These are phyloP conservation scores for Gryon sp. DNA, from an alignment of 1,140 invertebrate species.

Conservation along the genomic window DNA sequence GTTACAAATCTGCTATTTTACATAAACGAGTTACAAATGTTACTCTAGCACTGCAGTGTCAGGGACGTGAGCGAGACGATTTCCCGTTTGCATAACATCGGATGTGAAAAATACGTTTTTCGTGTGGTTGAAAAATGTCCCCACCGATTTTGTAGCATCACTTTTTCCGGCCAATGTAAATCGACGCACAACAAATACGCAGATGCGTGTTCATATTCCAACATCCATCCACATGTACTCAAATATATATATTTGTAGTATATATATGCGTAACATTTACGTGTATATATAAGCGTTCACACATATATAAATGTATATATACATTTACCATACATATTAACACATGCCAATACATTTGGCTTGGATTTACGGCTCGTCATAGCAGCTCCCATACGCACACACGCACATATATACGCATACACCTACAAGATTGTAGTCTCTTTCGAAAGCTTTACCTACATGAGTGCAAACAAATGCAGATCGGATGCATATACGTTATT, in stretches of 20 bases:
- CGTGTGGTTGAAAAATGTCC: constrained; percentile 38
- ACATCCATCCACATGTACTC: background rate
- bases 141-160: constrained; percentile 35
- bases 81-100: constrained; percentile 19
- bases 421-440: constrained; percentile 25
- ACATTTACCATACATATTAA: constrained; percentile 40
- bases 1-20: constrained; percentile 19
- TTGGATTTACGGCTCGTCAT: constrained; percentile 55
- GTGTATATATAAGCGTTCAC: no score
- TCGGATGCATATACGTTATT: constrained; percentile 68
- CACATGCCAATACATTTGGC: constrained; percentile 35
- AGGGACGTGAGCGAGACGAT: constrained; percentile 30
- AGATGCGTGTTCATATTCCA: constrained; percentile 1
- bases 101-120: constrained; percentile 55
- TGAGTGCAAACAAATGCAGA: constrained; percentile 65
- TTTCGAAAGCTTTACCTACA: constrained; percentile 61
- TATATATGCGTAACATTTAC: background rate
- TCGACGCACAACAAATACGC: constrained; percentile 46
- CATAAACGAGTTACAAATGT: constrained; percentile 34
- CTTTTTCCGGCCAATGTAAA: constrained; percentile 43
- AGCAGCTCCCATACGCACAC: constrained; percentile 24
- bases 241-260: background rate
- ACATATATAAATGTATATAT: no score
- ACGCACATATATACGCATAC: no score
- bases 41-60: constrained; percentile 15